A percentile compares a stretch with the other conserved stretches of the same genome.
Evolutionary conservation across 92 coral and sea anemone species (phyloP).

Genomic region (Phenganax marumi): DNA sequence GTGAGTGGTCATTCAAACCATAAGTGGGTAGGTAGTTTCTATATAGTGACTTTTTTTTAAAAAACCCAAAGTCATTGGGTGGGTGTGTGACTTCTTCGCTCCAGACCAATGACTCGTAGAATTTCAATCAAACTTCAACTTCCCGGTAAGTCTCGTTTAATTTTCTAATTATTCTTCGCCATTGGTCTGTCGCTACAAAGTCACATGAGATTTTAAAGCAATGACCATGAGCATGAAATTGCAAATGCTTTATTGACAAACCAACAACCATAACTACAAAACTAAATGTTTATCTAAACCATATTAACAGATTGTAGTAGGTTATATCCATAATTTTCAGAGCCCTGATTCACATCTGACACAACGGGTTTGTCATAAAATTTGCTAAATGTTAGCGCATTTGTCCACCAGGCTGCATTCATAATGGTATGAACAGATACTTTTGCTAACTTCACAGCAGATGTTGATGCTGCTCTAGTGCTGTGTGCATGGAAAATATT

Average conservation of each 20-base stretch:
- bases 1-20: too few species aligned
- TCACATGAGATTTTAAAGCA: neutral
- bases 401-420: slow-evolving; percentile 51
- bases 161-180: slow-evolving; percentile 11
- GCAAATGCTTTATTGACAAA: neutral
- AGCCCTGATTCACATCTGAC: neutral
- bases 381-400: slow-evolving; percentile 24
- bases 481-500: too few species aligned
- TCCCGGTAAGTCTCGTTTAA: too few species aligned
- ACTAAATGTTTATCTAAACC: neutral
- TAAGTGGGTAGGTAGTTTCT: too few species aligned
- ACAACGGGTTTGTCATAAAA: slow-evolving; percentile 48
- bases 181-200: neutral
- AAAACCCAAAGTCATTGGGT: too few species aligned
- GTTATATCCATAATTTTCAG: slow-evolving; percentile 30
- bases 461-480: slow-evolving; percentile 48
- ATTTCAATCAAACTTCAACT: too few species aligned
- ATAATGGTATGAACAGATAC: slow-evolving; percentile 27
- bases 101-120: too few species aligned
- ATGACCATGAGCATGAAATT: neutral
- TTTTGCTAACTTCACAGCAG: slow-evolving; percentile 44
- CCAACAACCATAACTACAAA: neutral
- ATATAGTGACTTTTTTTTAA: too few species aligned
- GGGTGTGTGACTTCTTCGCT: too few species aligned
- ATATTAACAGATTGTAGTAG: slow-evolving; percentile 25